phyloP scores from a whole-genome alignment of 2,113 vertebrate species.

The Ptyas mucosa region DNA sequence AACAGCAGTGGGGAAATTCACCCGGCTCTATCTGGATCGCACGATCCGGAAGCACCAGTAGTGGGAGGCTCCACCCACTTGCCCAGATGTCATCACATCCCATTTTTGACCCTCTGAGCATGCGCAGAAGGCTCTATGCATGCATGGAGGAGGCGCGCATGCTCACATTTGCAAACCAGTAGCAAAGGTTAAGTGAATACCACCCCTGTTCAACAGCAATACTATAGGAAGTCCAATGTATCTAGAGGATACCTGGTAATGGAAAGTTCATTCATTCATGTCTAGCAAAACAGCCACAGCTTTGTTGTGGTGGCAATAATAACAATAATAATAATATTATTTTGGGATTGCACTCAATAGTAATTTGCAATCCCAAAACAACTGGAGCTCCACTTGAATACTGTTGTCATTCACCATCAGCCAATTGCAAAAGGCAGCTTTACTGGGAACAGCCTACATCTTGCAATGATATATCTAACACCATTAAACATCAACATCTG shows the following conservation, averaged over 20 bases:
- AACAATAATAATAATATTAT: not conserved
- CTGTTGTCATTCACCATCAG: not conserved
- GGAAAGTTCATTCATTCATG: not conserved
- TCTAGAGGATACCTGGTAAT: not conserved
- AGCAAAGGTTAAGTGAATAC: too few species aligned
- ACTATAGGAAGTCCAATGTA: not conserved
- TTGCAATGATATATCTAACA: not conserved
- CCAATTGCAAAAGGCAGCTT: not conserved
- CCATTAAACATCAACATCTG: not conserved
- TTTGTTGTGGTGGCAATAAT: not conserved
- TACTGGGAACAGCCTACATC: not conserved
- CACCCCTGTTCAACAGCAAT: not conserved
- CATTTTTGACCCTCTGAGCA: too few species aligned
- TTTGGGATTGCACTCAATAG: not conserved
- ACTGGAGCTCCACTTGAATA: not conserved
- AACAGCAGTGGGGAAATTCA: not conserved
- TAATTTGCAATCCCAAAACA: not conserved
- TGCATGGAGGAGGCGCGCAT: too few species aligned
- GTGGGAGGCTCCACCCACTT: too few species aligned
- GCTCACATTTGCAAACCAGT: too few species aligned
- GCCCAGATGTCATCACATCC: too few species aligned
- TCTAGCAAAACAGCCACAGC: not conserved
- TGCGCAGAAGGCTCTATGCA: too few species aligned
- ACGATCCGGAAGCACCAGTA: too few species aligned
- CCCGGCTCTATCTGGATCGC: too few species aligned